phyloP scores from a whole-genome alignment of 2,113 vertebrate genomes.

The Hystrix cristata region DNA sequence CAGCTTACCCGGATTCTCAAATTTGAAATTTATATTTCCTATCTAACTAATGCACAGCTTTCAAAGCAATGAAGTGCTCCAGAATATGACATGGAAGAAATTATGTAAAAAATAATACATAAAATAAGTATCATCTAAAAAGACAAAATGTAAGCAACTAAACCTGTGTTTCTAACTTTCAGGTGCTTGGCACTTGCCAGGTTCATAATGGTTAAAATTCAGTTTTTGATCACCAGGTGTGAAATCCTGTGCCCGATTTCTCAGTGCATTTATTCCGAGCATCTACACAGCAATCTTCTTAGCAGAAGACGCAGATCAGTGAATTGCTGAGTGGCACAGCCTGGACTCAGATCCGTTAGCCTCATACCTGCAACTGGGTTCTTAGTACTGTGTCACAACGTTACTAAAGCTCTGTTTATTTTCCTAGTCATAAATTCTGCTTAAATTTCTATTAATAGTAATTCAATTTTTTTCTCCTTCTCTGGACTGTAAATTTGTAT shows the following conservation, averaged over 20 bases:
- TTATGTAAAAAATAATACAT: conserved; percentile 79
- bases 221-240: background rate
- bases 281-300: rapidly evolving
- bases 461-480: conserved; percentile 4
- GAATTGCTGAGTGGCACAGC: background rate
- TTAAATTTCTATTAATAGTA: conserved; percentile 53
- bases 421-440: conserved; percentile 48
- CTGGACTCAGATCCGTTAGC: background rate
- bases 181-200: background rate
- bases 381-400: background rate
- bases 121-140: background rate
- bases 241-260: background rate
- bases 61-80: conserved; percentile 54
- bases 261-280: rapidly evolving
- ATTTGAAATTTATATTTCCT: background rate
- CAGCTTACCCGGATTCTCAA: background rate
- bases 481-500: conserved; percentile 55
- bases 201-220: background rate
- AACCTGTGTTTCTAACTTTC: background rate
- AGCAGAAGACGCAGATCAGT: background rate
- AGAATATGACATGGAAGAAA: conserved; percentile 76
- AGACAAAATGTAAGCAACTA: conserved; percentile 20
- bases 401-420: background rate
- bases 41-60: conserved; percentile 60
- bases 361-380: background rate